phyloP scores from a whole-genome alignment of 2,113 vertebrate species.

The Thunnus thynnus region DNA sequence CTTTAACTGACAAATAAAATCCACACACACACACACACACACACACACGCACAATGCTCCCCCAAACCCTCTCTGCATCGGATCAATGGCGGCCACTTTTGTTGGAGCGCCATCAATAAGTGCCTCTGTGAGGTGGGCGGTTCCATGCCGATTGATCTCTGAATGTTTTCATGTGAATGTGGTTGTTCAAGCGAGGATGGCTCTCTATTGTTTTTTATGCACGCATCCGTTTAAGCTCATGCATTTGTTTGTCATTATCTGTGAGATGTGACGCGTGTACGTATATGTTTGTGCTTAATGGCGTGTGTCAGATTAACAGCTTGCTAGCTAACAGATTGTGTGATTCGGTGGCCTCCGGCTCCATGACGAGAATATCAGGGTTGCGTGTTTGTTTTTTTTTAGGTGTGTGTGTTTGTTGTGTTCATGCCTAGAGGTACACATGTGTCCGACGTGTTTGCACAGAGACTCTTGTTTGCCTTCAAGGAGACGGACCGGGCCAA shows the following conservation, averaged over 20 bases:
- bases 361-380: conserved; percentile 51
- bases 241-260: conserved; percentile 19
- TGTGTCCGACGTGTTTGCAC: background rate
- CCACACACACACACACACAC: conserved; percentile 12
- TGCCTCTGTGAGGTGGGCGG: conserved; percentile 43
- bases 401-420: conserved; percentile 1
- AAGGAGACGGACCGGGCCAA: conserved; percentile 5
- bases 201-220: conserved; percentile 54
- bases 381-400: background rate
- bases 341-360: conserved; percentile 57
- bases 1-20: conserved; percentile 9
- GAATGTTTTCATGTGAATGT: conserved; percentile 45
- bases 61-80: conserved; percentile 5
- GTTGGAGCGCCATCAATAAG: conserved; percentile 45
- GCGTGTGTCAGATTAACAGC: conserved; percentile 65
- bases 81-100: conserved; percentile 62
- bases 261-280: conserved; percentile 8
- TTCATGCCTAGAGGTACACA: background rate
- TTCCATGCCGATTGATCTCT: conserved; percentile 61
- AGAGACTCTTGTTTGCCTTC: background rate
- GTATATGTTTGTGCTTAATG: conserved; percentile 13
- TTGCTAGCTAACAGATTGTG: conserved; percentile 78
- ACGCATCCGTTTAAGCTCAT: conserved; percentile 18
- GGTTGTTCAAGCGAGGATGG: conserved; percentile 38
- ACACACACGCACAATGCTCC: conserved; percentile 12